phyloP scores from a whole-genome alignment of 2,888 invertebrate genomes.

The Conomelus anceps region DNA sequence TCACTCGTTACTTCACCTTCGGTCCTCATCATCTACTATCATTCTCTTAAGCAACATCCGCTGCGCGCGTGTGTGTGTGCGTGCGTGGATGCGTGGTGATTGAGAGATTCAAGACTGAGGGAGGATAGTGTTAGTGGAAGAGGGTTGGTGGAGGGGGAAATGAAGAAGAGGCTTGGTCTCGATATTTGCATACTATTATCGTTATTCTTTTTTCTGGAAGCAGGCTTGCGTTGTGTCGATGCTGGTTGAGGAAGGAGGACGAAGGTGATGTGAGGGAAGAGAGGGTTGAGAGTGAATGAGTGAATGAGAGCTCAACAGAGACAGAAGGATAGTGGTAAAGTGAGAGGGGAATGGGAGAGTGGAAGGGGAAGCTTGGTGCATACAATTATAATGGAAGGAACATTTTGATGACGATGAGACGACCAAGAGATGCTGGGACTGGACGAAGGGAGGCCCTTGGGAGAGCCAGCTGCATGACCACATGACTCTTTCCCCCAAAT shows the following conservation, averaged over 20 bases:
- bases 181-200: neutral
- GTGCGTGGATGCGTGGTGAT: neutral
- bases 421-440: neutral
- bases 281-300: neutral
- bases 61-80: neutral
- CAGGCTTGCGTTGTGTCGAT: neutral
- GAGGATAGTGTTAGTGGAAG: neutral
- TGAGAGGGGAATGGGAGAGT: neutral
- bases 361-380: constrained; percentile 25
- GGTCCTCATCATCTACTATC: neutral
- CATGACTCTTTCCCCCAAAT: neutral
- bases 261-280: neutral
- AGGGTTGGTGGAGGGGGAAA: neutral
- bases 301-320: neutral
- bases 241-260: neutral
- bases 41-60: neutral
- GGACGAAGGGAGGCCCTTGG: neutral
- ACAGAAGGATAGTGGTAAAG: neutral
- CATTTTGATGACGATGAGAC: neutral
- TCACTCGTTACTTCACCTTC: neutral
- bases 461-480: neutral
- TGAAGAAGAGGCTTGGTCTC: neutral
- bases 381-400: constrained; percentile 24
- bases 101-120: neutral
- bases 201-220: neutral